phyloP scores from a whole-genome alignment of 2,797 vertebrate genomes.

The Argentina silus region DNA sequence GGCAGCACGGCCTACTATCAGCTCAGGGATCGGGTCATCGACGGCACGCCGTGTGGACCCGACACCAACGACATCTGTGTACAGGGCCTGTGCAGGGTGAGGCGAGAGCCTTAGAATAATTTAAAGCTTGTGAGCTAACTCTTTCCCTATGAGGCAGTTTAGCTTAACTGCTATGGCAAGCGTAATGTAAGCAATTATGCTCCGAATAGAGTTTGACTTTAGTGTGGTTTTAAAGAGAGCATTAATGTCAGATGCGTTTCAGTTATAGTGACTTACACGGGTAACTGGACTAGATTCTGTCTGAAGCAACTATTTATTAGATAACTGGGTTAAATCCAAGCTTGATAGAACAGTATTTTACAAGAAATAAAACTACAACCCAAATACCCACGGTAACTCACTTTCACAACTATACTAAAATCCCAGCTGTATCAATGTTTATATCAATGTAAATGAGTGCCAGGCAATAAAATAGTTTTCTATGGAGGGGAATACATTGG shows the following conservation, averaged over 20 bases:
- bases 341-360: constrained; percentile 14
- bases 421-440: constrained; percentile 28
- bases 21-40: constrained; percentile 94
- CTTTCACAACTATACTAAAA: background rate
- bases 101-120: constrained; percentile 11
- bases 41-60: constrained; percentile 94
- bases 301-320: constrained; percentile 27
- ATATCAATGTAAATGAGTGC: background rate
- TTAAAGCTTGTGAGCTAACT: too few species aligned
- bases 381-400: background rate
- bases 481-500: background rate
- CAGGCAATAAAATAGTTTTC: background rate
- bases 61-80: constrained; percentile 98
- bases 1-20: constrained; percentile 97
- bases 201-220: constrained; percentile 22
- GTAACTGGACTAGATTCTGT: background rate
- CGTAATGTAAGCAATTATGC: constrained; percentile 19
- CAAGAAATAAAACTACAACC: constrained; percentile 16
- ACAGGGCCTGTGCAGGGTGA: constrained; percentile 97
- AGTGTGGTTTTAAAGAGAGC: constrained; percentile 15
- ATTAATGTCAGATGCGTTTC: constrained; percentile 45
- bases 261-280: constrained; percentile 19
- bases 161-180: background rate
- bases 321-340: constrained; percentile 33
- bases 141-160: background rate